Percentiles rank a stretch among this genome's conserved stretches.
Conservation (phyloP, 2,113 vertebrate genomes). For the Nothobranchius furzeri region DNA sequence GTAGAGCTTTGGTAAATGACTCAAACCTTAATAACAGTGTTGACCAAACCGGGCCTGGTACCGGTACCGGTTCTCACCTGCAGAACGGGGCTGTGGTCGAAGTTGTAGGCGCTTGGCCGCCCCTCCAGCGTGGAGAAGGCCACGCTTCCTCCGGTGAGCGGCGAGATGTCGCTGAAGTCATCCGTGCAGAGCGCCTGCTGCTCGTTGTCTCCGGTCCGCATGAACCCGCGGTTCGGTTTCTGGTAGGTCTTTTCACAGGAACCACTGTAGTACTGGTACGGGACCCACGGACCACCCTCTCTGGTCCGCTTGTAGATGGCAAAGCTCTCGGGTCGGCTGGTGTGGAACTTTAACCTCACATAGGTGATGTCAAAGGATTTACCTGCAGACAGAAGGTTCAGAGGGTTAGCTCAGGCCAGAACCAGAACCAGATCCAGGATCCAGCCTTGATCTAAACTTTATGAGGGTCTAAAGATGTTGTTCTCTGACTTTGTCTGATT, state of each 20-base stretch:
- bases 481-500: too few relatives aligned
- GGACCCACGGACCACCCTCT: slow-evolving; percentile 87
- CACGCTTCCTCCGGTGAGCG: slow-evolving; percentile 94
- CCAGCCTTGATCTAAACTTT: too few relatives aligned
- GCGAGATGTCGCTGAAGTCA: slow-evolving; percentile 98
- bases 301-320: slow-evolving; percentile 91
- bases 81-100: slow-evolving; percentile 92
- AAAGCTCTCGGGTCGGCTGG: slow-evolving; percentile 96
- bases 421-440: neutral
- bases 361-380: slow-evolving; percentile 98
- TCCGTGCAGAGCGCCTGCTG: slow-evolving; percentile 95
- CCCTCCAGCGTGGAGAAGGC: slow-evolving; percentile 97
- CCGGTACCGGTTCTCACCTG: slow-evolving; percentile 80
- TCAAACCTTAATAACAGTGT: too few relatives aligned
- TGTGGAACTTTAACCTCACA: slow-evolving; percentile 96
- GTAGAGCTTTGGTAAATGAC: too few relatives aligned
- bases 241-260: slow-evolving; percentile 94
- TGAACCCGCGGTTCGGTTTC: slow-evolving; percentile 86
- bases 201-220: slow-evolving; percentile 91
- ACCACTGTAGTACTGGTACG: slow-evolving; percentile 98
- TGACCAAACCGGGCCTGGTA: too few relatives aligned
- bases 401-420: neutral
- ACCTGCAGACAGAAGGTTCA: slow-evolving; percentile 69
- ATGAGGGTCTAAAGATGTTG: too few relatives aligned
- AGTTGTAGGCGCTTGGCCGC: slow-evolving; percentile 94